Percentiles rank a stretch among this genome's conserved stretches.
These are phyloP conservation scores for Cottoperca gobio DNA, from an alignment of 2,797 vertebrate genomes.

Conservation along the genomic window DNA sequence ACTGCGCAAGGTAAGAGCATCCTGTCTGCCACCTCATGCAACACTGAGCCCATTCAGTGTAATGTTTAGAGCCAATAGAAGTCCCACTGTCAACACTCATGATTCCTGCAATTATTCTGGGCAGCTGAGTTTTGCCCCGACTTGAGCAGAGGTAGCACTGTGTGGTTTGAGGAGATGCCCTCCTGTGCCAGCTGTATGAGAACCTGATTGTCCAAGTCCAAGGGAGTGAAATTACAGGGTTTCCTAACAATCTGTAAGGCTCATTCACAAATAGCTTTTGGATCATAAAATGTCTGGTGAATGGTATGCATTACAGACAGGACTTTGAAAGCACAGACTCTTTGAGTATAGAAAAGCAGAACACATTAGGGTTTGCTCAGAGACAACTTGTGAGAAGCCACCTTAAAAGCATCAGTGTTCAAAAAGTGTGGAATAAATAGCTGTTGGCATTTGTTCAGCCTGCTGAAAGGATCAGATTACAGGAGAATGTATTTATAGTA, in stretches of 20 bases:
- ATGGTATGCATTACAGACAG: neutral
- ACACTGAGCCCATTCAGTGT: neutral
- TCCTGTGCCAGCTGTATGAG: slow-evolving; percentile 1
- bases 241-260: slow-evolving; percentile 9
- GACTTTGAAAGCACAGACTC: neutral
- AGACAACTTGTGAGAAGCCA: slow-evolving; percentile 22
- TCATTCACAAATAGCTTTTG: slow-evolving; percentile 11
- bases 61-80: neutral
- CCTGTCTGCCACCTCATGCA: neutral
- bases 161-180: slow-evolving; percentile 5
- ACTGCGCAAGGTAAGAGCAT: slow-evolving; percentile 89
- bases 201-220: neutral
- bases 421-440: slow-evolving; percentile 74
- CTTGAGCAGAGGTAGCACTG: neutral
- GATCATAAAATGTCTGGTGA: neutral
- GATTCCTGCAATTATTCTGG: neutral
- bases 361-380: too few relatives aligned
- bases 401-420: slow-evolving; percentile 35
- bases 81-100: neutral
- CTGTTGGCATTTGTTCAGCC: slow-evolving; percentile 57
- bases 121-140: neutral
- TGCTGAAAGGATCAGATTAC: slow-evolving; percentile 68
- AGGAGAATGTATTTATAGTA: slow-evolving; percentile 61
- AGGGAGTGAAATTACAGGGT: slow-evolving; percentile 8
- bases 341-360: too few relatives aligned